Conservation (phyloP, 2,113 vertebrate genomes). For the Lonchura striata region DNA sequence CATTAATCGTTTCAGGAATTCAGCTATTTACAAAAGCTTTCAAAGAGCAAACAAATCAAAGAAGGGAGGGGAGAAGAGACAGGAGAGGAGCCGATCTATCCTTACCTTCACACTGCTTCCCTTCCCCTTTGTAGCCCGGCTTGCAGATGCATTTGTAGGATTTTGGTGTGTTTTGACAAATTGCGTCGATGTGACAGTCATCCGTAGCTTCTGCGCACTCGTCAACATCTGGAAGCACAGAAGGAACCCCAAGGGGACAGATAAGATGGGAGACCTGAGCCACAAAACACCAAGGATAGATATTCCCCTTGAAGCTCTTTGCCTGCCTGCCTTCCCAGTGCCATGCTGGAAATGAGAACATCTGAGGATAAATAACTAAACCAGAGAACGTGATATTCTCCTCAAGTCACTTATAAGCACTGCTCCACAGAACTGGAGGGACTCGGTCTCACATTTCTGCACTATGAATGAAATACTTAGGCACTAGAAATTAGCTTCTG, state of each 20-base stretch:
- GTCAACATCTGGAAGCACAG: conserved; percentile 80
- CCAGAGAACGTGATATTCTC: background rate
- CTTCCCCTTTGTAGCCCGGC: conserved; percentile 93
- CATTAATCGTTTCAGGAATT: conserved; percentile 73
- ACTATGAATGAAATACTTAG: background rate
- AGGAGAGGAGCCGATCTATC: background rate
- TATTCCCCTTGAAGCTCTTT: background rate
- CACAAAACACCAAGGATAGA: background rate
- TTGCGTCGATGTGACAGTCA: conserved; percentile 96
- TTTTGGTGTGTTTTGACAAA: conserved; percentile 94
- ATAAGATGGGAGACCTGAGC: background rate
- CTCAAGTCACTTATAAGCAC: background rate
- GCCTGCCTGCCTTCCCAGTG: background rate
- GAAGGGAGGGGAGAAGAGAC: background rate
- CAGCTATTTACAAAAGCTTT: conserved; percentile 69
- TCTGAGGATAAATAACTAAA: background rate
- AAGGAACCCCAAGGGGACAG: background rate
- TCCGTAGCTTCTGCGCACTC: conserved; percentile 91
- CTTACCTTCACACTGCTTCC: conserved; percentile 93
- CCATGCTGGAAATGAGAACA: background rate
- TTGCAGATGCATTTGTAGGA: conserved; percentile 98
- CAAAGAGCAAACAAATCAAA: conserved; percentile 60
- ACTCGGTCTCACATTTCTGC: background rate
- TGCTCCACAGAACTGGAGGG: background rate
- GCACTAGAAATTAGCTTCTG: background rate